These are phyloP conservation scores for Hemiprocne comata DNA, from an alignment of 2,113 vertebrate species.

Conservation along the genomic window DNA sequence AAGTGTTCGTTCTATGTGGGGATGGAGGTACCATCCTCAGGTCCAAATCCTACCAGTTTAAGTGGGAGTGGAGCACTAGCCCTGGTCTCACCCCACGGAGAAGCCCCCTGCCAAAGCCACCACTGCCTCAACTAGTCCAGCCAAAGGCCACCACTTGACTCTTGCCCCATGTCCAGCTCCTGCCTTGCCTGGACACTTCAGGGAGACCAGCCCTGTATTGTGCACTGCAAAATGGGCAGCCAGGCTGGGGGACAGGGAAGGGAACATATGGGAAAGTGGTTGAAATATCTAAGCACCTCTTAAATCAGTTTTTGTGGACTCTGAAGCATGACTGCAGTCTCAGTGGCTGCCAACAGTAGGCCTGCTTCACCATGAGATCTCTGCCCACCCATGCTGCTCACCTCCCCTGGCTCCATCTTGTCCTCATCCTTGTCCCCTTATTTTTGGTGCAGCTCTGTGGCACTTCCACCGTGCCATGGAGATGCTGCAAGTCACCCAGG, in stretches of 20 bases:
- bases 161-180: neutral
- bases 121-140: neutral
- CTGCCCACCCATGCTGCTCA: neutral
- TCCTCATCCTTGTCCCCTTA: neutral
- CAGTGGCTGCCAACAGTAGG: neutral
- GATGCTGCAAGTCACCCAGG: neutral
- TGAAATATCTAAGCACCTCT: neutral
- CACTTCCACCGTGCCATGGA: neutral
- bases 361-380: neutral
- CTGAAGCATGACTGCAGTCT: neutral
- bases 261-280: too few species aligned
- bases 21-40: neutral
- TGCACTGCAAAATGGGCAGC: neutral
- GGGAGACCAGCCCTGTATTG: neutral
- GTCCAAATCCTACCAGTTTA: neutral
- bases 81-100: neutral
- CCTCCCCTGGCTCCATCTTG: neutral
- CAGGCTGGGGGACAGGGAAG: neutral
- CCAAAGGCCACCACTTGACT: neutral
- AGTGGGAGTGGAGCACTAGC: neutral
- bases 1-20: neutral
- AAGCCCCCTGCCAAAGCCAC: neutral
- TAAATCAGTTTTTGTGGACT: neutral
- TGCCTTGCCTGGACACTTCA: neutral
- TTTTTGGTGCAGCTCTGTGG: neutral